These are phyloP conservation scores for Hiodon tergisus DNA, from an alignment of 2,113 vertebrate genomes.

Conservation along the genomic window DNA sequence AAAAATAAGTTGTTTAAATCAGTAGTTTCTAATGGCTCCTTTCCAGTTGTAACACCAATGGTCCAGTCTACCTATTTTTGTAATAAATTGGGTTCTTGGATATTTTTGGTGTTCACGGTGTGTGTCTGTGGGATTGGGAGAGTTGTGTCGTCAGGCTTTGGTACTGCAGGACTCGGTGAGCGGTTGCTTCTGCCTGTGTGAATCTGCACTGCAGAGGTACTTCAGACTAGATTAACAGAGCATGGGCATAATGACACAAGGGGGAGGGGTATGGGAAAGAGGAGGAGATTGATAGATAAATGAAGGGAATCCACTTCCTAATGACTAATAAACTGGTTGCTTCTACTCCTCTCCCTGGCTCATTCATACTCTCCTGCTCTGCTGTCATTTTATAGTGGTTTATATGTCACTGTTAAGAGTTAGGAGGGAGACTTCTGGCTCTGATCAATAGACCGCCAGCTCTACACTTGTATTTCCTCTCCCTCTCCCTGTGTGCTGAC, in stretches of 20 bases:
- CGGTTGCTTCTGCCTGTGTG: constrained; percentile 50
- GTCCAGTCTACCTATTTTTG: too few species aligned
- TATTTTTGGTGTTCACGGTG: not conserved
- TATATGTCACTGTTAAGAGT: not conserved
- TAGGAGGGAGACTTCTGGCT: not conserved
- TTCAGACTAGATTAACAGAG: constrained; percentile 43
- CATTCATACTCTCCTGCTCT: not conserved
- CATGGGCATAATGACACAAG: constrained; percentile 27
- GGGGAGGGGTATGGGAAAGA: not conserved
- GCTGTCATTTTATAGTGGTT: not conserved
- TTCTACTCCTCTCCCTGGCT: not conserved
- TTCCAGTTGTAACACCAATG: too few species aligned
- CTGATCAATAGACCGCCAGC: constrained; percentile 2
- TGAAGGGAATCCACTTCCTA: not conserved
- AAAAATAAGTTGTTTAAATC: too few species aligned
- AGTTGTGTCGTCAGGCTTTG: not conserved
- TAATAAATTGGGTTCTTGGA: too few species aligned
- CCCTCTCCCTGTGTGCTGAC: constrained; percentile 31
- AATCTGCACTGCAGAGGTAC: constrained; percentile 63
- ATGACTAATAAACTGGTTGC: not conserved
- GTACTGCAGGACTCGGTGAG: constrained; percentile 41
- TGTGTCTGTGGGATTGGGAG: not conserved
- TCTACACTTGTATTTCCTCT: not conserved
- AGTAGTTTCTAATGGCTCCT: too few species aligned
- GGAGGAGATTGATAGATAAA: constrained; percentile 6